Percentiles rank a stretch among this genome's conserved stretches.
These are phyloP conservation scores for Liparis tanakae DNA, from an alignment of 2,797 vertebrate genomes.

Conservation along the genomic window DNA sequence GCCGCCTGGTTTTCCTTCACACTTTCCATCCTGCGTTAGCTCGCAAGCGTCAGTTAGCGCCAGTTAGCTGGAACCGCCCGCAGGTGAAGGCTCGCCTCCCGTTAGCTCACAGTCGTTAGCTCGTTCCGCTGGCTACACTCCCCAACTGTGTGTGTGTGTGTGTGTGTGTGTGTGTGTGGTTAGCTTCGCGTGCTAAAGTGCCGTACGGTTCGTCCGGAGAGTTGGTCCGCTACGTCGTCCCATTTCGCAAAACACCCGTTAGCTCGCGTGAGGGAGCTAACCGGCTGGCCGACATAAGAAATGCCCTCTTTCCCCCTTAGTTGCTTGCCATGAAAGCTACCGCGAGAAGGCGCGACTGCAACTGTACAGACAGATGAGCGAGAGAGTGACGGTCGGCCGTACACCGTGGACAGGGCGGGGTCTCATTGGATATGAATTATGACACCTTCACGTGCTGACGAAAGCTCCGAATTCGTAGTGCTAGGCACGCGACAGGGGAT, in stretches of 20 bases:
- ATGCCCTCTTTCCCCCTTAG: conserved; percentile 14
- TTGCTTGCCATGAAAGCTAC: conserved; percentile 54
- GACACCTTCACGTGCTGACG: conserved; percentile 35
- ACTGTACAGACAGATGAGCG: conserved; percentile 27
- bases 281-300: conserved; percentile 42
- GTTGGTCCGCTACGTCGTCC: conserved; percentile 69
- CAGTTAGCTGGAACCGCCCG: conserved; percentile 28
- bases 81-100: conserved; percentile 63
- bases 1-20: conserved; percentile 59
- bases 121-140: conserved; percentile 26
- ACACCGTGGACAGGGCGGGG: conserved; percentile 71
- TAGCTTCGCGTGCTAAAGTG: conserved; percentile 71
- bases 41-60: conserved; percentile 1
- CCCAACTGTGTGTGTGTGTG: neutral
- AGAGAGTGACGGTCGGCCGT: conserved; percentile 52
- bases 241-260: conserved; percentile 47
- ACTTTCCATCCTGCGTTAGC: conserved; percentile 74
- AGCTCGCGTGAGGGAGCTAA: conserved; percentile 62
- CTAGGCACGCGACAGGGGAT: rapidly evolving
- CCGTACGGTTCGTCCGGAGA: conserved; percentile 60
- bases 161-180: conserved; percentile 3
- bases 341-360: conserved; percentile 51
- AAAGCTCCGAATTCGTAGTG: conserved; percentile 35
- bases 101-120: conserved; percentile 67
- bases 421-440: conserved; percentile 81